Evolutionary conservation across 1,140 invertebrate genomes (phyloP), one percentile per base, ranked within the genome.

Genomic region (Ptiloglossa arizonensis): DNA sequence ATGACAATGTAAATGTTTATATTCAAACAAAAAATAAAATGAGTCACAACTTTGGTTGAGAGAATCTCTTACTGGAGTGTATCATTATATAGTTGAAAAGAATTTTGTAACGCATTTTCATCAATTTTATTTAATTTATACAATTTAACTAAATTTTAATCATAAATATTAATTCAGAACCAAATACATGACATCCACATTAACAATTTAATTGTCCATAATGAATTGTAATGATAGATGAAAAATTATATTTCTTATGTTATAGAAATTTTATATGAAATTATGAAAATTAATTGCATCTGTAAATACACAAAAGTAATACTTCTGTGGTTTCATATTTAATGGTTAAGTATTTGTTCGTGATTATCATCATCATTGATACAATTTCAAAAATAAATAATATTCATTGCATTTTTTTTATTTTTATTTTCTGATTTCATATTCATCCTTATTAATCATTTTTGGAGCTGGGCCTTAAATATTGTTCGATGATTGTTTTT

Each of bases 401-500:
- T 62, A 63, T 74, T 67, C 66, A 59, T 68, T 80, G 64, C 48
- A 46, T 60, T 70, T 48, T 67, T 15, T 79, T 72, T 66, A 46
- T 38, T 62, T 62, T 52, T 63, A 27, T 74, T 81, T 76, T 52
- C 24, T 50, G 24, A 54, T 41, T 17, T 32, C 38, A 13, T 54
- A 68, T 44, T 48, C 32, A 48, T 41, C 24, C 38, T 63, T 66
- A 68, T 81, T 81, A 75, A 8, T 75, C 70, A 60, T 62, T 24
- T 41, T 48, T 50, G 56, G 54, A 83, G 57, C 32, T 64, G 41
- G 13, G 41, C 35, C 75, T 70, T 46, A 27, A 48, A 52, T 27
- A 32, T 54, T 64, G 35, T 76, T 70, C 66, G 35, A 64, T 44
- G 29, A 81, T 74, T 68, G 50, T 82, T 82, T 81, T 81, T 69